Percentiles rank a stretch among this genome's conserved stretches.
Conservation (phyloP, 2,888 invertebrate genomes). For the Erebia epiphron region DNA sequence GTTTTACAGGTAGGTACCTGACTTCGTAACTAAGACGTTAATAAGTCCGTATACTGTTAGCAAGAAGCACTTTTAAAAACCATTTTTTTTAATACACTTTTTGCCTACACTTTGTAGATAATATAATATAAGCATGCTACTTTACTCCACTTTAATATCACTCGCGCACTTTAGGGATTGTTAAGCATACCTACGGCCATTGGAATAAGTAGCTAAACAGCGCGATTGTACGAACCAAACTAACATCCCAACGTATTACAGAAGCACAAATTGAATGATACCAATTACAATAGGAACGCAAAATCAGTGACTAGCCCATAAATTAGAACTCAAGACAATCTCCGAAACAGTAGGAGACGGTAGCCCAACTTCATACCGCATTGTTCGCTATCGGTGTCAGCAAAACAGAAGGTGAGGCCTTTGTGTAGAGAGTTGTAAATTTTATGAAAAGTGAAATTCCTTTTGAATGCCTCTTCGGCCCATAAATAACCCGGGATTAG, state of each 20-base stretch:
- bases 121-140: slow-evolving; percentile 16
- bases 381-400: slow-evolving; percentile 78
- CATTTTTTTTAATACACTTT: neutral
- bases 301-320: slow-evolving; percentile 73
- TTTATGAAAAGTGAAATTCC: slow-evolving; percentile 84
- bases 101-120: neutral
- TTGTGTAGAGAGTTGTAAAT: slow-evolving; percentile 80
- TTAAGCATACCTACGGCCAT: slow-evolving; percentile 41
- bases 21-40: neutral
- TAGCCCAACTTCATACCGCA: slow-evolving; percentile 75
- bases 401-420: slow-evolving; percentile 82
- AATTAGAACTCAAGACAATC: slow-evolving; percentile 77
- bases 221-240: slow-evolving; percentile 60
- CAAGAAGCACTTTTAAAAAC: neutral
- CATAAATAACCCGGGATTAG: slow-evolving; percentile 79
- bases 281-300: slow-evolving; percentile 76
- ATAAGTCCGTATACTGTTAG: neutral
- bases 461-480: slow-evolving; percentile 76
- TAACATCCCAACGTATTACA: slow-evolving; percentile 58
- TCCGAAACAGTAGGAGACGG: slow-evolving; percentile 82
- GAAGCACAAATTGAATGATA: slow-evolving; percentile 62
- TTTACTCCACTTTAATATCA: slow-evolving; percentile 40
- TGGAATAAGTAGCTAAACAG: slow-evolving; percentile 48
- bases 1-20: too few relatives aligned
- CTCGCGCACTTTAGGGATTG: slow-evolving; percentile 42